These are phyloP conservation scores for Capreolus pygargus DNA, from an alignment of 2,113 vertebrate species.

Conservation along the genomic window DNA sequence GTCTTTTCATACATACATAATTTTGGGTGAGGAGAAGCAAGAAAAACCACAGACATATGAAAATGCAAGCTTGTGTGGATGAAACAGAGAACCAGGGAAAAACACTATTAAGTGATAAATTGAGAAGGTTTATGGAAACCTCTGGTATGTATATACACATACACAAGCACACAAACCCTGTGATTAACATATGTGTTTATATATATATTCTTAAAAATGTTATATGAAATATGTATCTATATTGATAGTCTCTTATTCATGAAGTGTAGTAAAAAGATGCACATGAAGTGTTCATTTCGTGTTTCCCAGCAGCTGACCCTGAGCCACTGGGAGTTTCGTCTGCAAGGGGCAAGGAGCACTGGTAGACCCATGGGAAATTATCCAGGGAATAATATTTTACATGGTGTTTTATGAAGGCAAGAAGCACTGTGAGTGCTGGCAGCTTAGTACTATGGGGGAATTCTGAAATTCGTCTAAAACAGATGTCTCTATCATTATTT, in stretches of 20 bases:
- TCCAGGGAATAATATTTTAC: accelerated
- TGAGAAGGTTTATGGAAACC: background rate
- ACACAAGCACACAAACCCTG: background rate
- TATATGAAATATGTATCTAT: background rate
- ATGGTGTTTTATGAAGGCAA: background rate
- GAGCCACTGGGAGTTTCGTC: background rate
- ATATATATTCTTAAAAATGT: background rate
- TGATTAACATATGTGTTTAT: background rate
- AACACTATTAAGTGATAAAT: background rate
- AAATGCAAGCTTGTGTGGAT: background rate
- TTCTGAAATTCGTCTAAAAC: background rate
- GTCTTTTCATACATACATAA: background rate
- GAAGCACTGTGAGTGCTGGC: accelerated
- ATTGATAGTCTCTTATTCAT: background rate
- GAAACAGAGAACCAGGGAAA: background rate
- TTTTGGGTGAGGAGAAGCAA: accelerated
- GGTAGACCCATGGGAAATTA: accelerated
- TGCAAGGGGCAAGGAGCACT: accelerated
- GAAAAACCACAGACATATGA: background rate
- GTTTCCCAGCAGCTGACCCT: accelerated
- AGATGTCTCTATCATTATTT: background rate
- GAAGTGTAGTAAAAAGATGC: background rate
- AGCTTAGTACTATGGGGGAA: background rate
- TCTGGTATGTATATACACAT: background rate
- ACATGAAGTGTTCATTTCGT: accelerated